These are phyloP conservation scores for Heterotilapia buettikoferi DNA, from an alignment of 2,113 vertebrate genomes.

Conservation along the genomic window DNA sequence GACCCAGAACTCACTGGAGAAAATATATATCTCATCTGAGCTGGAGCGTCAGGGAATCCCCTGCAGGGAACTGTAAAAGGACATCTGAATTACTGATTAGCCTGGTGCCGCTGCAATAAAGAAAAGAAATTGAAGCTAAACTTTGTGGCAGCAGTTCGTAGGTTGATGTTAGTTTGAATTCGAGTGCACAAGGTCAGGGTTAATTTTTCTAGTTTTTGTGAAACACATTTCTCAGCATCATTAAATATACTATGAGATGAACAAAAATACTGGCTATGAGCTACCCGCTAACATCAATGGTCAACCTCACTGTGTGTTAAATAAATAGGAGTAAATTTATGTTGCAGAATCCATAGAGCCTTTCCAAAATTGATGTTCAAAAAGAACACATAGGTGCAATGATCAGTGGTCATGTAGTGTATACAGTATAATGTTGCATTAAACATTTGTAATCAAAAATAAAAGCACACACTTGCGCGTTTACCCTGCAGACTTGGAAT, in stretches of 20 bases:
- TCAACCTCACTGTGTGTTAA: neutral
- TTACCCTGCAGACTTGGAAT: neutral
- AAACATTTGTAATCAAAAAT: neutral
- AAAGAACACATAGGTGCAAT: neutral
- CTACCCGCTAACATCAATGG: neutral
- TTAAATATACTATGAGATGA: neutral
- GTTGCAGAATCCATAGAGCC: neutral
- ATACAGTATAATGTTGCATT: neutral
- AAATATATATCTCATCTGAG: neutral
- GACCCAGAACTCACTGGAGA: neutral
- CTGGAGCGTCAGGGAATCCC: neutral
- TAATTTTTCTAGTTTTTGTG: neutral
- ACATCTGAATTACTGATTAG: neutral
- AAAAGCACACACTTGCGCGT: neutral
- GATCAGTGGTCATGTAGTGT: neutral
- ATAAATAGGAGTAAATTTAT: neutral
- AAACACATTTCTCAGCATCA: neutral
- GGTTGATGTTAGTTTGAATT: neutral
- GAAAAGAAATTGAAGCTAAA: neutral
- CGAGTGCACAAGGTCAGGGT: rapidly evolving
- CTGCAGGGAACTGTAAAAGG: neutral
- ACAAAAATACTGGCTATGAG: neutral
- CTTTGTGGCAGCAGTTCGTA: neutral
- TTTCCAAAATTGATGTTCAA: neutral
- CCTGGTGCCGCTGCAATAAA: neutral